These are phyloP conservation scores for Cynoglossus semilaevis DNA, from an alignment of 2,113 vertebrate species.

Conservation along the genomic window DNA sequence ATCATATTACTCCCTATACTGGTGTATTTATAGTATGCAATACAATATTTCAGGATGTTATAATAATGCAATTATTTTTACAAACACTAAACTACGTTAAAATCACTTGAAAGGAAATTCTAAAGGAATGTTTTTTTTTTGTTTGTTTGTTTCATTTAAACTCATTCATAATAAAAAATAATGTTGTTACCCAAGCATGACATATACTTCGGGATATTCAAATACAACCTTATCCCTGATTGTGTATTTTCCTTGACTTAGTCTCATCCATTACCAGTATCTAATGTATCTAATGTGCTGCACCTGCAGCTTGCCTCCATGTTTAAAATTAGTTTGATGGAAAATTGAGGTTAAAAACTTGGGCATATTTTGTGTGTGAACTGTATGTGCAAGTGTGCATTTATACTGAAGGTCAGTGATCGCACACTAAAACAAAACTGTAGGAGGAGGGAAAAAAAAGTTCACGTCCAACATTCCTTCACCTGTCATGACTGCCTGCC, in stretches of 20 bases:
- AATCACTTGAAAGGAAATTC: too few relatives aligned
- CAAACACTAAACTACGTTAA: too few relatives aligned
- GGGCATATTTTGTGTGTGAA: slow-evolving; percentile 1
- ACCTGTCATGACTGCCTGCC: slow-evolving; percentile 32
- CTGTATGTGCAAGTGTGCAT: slow-evolving; percentile 36
- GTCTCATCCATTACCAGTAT: background rate
- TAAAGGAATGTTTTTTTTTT: too few relatives aligned
- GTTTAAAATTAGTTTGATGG: slow-evolving; percentile 14
- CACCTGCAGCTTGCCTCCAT: slow-evolving; percentile 6
- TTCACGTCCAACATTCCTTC: slow-evolving; percentile 44
- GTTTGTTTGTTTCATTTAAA: too few relatives aligned
- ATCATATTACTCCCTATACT: too few relatives aligned
- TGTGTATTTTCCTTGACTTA: background rate
- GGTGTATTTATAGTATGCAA: too few relatives aligned
- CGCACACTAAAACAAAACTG: slow-evolving; percentile 18
- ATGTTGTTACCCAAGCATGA: too few relatives aligned
- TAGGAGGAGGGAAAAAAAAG: slow-evolving; percentile 18
- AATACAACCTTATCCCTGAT: background rate
- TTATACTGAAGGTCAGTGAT: slow-evolving; percentile 22
- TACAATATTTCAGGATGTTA: too few relatives aligned
- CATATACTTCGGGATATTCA: too few relatives aligned
- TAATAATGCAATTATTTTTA: too few relatives aligned
- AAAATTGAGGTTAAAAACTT: slow-evolving; percentile 31
- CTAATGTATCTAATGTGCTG: slow-evolving; percentile 6
- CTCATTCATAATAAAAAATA: too few relatives aligned